Evolutionary conservation across 2,888 invertebrate species (phyloP).

Genomic region (Dorcus parallelipipedus): DNA sequence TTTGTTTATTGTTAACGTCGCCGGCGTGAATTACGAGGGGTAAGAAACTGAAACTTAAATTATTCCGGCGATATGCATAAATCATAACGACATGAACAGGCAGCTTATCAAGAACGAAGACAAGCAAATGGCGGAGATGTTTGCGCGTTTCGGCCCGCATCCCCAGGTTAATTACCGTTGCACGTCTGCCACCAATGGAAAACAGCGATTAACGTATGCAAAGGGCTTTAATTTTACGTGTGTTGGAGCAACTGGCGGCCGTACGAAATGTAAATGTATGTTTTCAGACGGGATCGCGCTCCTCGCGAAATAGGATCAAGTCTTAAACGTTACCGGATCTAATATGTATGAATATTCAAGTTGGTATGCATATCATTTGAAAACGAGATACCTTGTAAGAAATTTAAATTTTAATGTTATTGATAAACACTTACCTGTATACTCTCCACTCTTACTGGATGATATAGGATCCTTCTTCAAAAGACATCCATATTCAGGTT

Average conservation of each 20-base stretch:
- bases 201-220: conserved; percentile 25
- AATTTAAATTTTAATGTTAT: neutral
- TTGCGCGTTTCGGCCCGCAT: conserved; percentile 12
- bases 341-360: too few relatives aligned
- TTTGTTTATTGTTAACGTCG: neutral
- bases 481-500: conserved; percentile 53
- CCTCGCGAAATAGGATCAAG: conserved; percentile 32
- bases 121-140: conserved; percentile 2
- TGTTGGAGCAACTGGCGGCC: conserved; percentile 31
- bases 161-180: conserved; percentile 29
- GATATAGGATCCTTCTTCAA: conserved; percentile 52
- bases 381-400: too few relatives aligned
- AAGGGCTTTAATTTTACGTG: conserved; percentile 23
- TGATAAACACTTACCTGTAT: conserved; percentile 44
- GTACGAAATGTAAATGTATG: conserved; percentile 32
- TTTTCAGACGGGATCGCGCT: conserved; percentile 28
- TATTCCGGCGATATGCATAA: neutral
- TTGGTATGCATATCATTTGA: too few relatives aligned
- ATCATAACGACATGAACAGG: conserved; percentile 3
- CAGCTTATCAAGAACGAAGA: conserved; percentile 1
- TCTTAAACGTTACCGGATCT: conserved; percentile 13
- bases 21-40: neutral
- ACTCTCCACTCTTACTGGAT: conserved; percentile 55
- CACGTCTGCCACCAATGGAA: conserved; percentile 26
- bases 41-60: conserved; percentile 2